These are phyloP conservation scores for Helostoma temminkii DNA, from an alignment of 2,797 vertebrate genomes.

Conservation along the genomic window DNA sequence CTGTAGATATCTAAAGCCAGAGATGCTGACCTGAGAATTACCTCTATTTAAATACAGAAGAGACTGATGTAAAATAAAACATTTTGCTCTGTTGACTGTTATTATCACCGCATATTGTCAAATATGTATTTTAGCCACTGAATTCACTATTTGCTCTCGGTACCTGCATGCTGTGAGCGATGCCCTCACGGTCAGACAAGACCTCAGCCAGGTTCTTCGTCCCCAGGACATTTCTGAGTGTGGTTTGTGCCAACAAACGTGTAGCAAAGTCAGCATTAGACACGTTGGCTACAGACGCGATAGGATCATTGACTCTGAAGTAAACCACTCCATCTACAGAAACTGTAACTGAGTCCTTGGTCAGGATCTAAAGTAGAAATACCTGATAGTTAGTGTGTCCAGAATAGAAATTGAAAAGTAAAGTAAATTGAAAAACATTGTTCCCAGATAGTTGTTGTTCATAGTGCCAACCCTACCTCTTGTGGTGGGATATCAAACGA, in stretches of 20 bases:
- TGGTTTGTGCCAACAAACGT: constrained; percentile 86
- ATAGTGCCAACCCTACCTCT: constrained; percentile 73
- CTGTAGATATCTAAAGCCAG: too few species aligned
- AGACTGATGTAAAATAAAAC: neutral
- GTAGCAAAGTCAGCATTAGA: constrained; percentile 83
- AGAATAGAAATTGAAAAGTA: neutral
- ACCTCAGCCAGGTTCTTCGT: constrained; percentile 87
- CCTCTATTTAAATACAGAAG: neutral
- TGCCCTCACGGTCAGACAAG: constrained; percentile 84
- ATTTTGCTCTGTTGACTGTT: neutral
- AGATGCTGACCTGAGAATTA: too few species aligned
- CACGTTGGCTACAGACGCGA: constrained; percentile 86
- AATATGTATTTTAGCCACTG: too few species aligned
- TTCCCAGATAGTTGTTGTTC: neutral
- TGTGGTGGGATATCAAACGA: constrained; percentile 89
- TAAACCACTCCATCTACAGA: constrained; percentile 87
- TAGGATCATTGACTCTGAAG: constrained; percentile 86
- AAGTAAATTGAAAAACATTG: too few species aligned
- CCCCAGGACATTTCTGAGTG: constrained; percentile 86
- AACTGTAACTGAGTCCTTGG: constrained; percentile 87
- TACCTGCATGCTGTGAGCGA: constrained; percentile 88
- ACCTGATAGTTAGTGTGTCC: neutral
- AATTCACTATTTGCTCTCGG: neutral
- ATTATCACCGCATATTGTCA: neutral
- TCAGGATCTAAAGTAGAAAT: constrained; percentile 78